Conservation (phyloP, 2,797 vertebrate genomes). For the Ficedula albicollis region DNA sequence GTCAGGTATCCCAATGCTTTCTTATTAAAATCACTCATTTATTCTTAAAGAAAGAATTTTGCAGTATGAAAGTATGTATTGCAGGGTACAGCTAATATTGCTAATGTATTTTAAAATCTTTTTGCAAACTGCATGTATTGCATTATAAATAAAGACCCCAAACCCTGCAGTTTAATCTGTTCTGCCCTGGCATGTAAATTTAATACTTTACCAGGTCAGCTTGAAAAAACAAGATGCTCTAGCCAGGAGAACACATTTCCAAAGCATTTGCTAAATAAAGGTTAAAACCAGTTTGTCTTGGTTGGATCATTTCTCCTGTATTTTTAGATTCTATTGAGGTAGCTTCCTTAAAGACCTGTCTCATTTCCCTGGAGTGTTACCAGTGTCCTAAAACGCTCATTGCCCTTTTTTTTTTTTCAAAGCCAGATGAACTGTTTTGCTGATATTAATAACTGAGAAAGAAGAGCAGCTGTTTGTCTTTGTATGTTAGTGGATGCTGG, state of each 20-base stretch:
- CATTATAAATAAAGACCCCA: background rate
- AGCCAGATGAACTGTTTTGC: conserved; percentile 3
- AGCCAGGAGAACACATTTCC: background rate
- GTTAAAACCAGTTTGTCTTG: background rate
- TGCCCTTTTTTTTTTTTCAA: background rate
- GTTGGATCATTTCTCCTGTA: background rate
- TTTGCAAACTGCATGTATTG: background rate
- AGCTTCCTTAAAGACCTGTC: conserved; percentile 16
- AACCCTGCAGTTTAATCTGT: background rate
- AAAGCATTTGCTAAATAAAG: background rate
- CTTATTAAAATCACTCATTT: background rate
- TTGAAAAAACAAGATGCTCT: background rate
- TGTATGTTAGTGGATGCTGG: background rate
- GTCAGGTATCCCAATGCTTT: background rate
- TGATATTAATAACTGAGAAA: conserved; percentile 30
- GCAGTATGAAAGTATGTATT: background rate
- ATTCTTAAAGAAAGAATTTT: background rate
- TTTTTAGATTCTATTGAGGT: conserved; percentile 54
- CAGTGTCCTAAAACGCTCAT: conserved; percentile 21
- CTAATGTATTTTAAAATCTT: background rate
- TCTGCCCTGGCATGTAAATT: background rate
- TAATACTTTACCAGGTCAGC: background rate
- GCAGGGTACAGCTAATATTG: background rate
- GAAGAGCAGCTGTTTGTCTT: conserved; percentile 1
- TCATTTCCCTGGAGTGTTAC: conserved; percentile 18